Base-by-base conservation (phyloP, 2,888 invertebrate genomes). In the Brachyptera risi region DNA sequence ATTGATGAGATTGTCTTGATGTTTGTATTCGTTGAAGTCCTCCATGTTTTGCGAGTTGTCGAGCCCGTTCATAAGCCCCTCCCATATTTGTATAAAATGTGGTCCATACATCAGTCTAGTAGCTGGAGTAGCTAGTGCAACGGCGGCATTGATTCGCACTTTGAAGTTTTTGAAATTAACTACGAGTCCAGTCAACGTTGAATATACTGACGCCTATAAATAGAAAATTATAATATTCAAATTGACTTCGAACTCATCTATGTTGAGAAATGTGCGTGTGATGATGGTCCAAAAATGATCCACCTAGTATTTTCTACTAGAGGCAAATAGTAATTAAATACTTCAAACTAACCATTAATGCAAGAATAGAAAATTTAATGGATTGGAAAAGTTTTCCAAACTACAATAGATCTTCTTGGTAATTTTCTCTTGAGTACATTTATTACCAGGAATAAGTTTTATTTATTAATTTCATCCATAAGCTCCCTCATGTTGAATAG, bases 61-160 rank as follows among this genome's bases (percentile, higher is more conserved):
- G 71, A 94, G 80, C 2, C 90, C 91, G 17, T 80, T 78, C 57
- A 92, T 75, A 1, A 92, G 73, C 1, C 85, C 83, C 2, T 80
- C 78, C 92, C 93, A 95, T 21, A 89, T 77, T 15, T 69, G 67
- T 0, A 78, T 71, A 68, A 82, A 87, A 66, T 83, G 80, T 3
- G 73, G 73, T 0, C 85, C 90, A 69, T 88, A 92, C 58, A 82
- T 78, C 24, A 75, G 68, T n/a, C 90, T 78, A 1, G 75, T 73
- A 37, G 73, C 71, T n/a, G 85, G 83, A 61, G 82, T 82, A 11
- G 73, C 68, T 31, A 95, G 73, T 0, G 93, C 92, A 60, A 83
- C 79, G 1, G 90, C 88, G 1, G 93, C 93, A 74, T 90, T 93
- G 62, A 91, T 92, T 27, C 94, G 85, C 4, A 95, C 95, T 79